phyloP scores from a whole-genome alignment of 1,140 invertebrate genomes.

The Berghia stephanieae region DNA sequence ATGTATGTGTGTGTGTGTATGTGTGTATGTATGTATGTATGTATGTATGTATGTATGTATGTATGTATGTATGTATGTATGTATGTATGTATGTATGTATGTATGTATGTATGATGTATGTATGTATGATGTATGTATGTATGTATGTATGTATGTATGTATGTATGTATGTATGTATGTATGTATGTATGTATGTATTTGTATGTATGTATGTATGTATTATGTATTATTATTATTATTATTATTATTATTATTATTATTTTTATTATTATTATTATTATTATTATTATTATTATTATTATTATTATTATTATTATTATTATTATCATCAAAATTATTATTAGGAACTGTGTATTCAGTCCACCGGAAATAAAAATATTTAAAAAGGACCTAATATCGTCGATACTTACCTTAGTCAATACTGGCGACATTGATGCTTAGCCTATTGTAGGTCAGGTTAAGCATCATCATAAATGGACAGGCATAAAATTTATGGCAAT shows the following conservation, averaged over 20 bases:
- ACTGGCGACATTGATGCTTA: too few relatives aligned
- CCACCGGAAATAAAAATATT: neutral
- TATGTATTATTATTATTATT: neutral
- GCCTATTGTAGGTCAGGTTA: too few relatives aligned
- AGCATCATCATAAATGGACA: too few relatives aligned
- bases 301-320: neutral
- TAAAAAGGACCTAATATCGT: too few relatives aligned
- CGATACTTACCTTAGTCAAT: too few relatives aligned
- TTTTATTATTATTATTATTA: neutral
- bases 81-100: constrained; percentile 17
- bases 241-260: neutral
- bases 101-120: constrained; percentile 17
- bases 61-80: constrained; percentile 17
- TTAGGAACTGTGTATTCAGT: too few relatives aligned
- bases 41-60: constrained; percentile 17
- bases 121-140: constrained; percentile 17
- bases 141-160: constrained; percentile 17
- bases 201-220: neutral
- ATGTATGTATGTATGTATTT: constrained; percentile 12
- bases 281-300: neutral
- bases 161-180: constrained; percentile 12
- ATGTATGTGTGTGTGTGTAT: neutral
- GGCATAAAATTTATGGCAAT: too few relatives aligned
- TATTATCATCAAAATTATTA: neutral
- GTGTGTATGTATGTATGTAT: constrained; percentile 10